A percentile compares a stretch with the other conserved stretches of the same genome.
phyloP scores from a whole-genome alignment of 2,888 invertebrate species.

The Minunthozetes semirufus region DNA sequence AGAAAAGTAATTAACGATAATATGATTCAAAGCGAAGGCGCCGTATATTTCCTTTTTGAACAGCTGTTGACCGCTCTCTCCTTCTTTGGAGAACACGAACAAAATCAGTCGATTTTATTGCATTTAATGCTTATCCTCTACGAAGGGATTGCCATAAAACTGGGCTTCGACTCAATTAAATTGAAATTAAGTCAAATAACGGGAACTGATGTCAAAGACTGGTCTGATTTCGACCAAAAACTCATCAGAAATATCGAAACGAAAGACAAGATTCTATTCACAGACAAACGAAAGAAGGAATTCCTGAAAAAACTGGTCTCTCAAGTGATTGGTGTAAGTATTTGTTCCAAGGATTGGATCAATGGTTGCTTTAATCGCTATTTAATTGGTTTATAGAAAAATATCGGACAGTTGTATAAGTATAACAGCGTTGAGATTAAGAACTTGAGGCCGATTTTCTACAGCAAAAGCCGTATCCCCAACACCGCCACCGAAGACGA shows the following conservation, averaged over 20 bases:
- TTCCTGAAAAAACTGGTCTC: slow-evolving; percentile 27
- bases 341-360: neutral
- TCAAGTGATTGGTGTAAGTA: slow-evolving; percentile 31
- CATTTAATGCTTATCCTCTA: slow-evolving; percentile 29
- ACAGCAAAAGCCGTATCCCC: neutral
- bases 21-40: slow-evolving; percentile 24
- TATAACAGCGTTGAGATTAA: slow-evolving; percentile 27
- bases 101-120: slow-evolving; percentile 34
- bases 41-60: slow-evolving; percentile 29
- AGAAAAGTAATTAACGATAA: slow-evolving; percentile 24
- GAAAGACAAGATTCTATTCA: neutral
- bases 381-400: neutral
- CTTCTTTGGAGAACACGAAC: slow-evolving; percentile 37
- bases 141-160: slow-evolving; percentile 24
- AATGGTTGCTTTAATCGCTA: neutral
- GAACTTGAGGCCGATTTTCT: slow-evolving; percentile 22
- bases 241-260: neutral
- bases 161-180: slow-evolving; percentile 17
- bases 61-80: slow-evolving; percentile 28
- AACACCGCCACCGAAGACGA: neutral
- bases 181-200: slow-evolving; percentile 20
- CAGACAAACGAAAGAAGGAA: slow-evolving; percentile 26
- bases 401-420: slow-evolving; percentile 28
- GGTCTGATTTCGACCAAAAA: slow-evolving; percentile 30
- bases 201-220: slow-evolving; percentile 11